Evolutionary conservation across 2,888 invertebrate species (phyloP).

Genomic region (Andrena bicolor): DNA sequence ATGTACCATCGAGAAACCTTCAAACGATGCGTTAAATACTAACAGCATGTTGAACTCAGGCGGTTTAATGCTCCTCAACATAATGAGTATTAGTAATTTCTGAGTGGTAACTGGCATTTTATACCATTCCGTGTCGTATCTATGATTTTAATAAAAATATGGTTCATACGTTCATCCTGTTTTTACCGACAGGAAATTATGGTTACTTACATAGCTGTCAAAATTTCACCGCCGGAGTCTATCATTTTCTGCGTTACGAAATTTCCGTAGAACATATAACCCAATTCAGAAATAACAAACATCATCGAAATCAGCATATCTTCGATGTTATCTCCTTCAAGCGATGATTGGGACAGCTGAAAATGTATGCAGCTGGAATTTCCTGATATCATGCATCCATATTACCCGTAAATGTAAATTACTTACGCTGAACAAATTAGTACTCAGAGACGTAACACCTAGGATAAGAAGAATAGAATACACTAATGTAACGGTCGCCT

Average conservation of each 20-base stretch:
- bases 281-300: neutral
- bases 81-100: constrained; percentile 43
- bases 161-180: neutral
- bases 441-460: neutral
- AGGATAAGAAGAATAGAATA: constrained; percentile 15
- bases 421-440: constrained; percentile 11
- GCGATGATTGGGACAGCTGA: neutral
- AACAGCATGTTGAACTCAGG: constrained; percentile 4
- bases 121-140: constrained; percentile 50
- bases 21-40: constrained; percentile 32
- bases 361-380: neutral
- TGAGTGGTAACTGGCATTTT: constrained; percentile 19
- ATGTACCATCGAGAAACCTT: constrained; percentile 45
- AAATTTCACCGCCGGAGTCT: neutral
- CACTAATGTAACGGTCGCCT: neutral
- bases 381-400: neutral
- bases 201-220: neutral
- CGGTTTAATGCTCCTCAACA: constrained; percentile 39
- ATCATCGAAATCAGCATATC: neutral
- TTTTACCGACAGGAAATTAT: neutral
- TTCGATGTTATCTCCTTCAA: neutral
- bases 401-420: neutral
- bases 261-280: constrained; percentile 23
- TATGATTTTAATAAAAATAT: constrained; percentile 18
- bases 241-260: constrained; percentile 1